Conservation (phyloP, 37 sponge, comb jelly and placozoan genomes). For the Hexactinellida sp. region DNA sequence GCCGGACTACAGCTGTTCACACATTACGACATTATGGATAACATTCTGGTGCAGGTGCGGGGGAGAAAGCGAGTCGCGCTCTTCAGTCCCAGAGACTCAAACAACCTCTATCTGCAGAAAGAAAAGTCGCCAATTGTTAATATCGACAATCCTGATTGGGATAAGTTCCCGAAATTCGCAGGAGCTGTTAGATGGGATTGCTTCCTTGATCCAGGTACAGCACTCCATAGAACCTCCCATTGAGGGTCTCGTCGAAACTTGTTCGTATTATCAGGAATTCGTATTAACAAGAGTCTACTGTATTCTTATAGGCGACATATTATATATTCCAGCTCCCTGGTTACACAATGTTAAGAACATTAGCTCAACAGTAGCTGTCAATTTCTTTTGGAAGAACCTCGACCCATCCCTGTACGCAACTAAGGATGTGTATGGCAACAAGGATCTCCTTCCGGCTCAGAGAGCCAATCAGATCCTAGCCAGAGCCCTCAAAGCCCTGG, state of each 20-base stretch:
- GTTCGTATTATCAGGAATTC: background rate
- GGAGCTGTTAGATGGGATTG: constrained; percentile 34
- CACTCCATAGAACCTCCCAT: background rate
- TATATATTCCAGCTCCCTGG: constrained; percentile 93
- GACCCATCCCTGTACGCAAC: constrained; percentile 45
- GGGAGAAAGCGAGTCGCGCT: constrained; percentile 65
- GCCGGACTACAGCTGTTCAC: constrained; percentile 74
- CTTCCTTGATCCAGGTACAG: constrained; percentile 36
- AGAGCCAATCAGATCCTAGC: constrained; percentile 56
- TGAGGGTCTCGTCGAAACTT: background rate
- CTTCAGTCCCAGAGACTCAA: constrained; percentile 51
- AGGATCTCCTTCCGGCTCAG: constrained; percentile 59
- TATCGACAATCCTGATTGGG: constrained; percentile 60
- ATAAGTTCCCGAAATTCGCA: constrained; percentile 45
- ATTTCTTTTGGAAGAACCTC: constrained; percentile 77
- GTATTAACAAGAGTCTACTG: background rate
- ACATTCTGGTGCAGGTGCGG: constrained; percentile 68
- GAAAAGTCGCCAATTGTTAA: constrained; percentile 76
- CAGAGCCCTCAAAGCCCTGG: constrained; percentile 40
- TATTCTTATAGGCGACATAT: constrained; percentile 35
- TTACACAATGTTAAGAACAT: constrained; percentile 68
- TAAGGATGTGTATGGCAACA: constrained; percentile 76
- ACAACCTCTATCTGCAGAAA: constrained; percentile 54
- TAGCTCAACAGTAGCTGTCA: constrained; percentile 75
- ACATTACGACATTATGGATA: constrained; percentile 97